Conservation (phyloP, 2,888 invertebrate genomes). For the Dryocosmus kuriphilus region DNA sequence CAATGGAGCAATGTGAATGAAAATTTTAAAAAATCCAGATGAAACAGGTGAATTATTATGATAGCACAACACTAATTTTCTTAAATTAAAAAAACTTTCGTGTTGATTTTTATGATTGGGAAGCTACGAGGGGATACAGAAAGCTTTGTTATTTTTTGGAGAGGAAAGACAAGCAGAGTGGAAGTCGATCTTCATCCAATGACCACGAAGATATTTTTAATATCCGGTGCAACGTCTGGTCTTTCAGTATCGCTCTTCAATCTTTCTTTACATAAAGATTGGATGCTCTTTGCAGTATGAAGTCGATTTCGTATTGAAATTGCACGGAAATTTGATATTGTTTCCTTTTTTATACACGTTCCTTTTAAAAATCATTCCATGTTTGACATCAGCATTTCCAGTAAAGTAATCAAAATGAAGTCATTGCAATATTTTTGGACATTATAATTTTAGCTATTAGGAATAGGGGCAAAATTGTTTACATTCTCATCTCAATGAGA, state of each 20-base stretch:
- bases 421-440: no score
- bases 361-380: constrained; percentile 19
- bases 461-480: no score
- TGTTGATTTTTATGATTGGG: not conserved
- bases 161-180: constrained; percentile 49
- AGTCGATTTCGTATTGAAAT: constrained; percentile 60
- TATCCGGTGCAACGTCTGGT: constrained; percentile 64
- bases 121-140: not conserved
- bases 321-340: constrained; percentile 55
- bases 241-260: constrained; percentile 42
- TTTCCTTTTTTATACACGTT: not conserved
- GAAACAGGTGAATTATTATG: not conserved
- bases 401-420: no score
- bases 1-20: not conserved
- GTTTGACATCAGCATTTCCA: not conserved
- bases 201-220: constrained; percentile 70
- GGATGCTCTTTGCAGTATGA: constrained; percentile 30
- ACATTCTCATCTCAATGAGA: no score
- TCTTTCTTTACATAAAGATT: constrained; percentile 43
- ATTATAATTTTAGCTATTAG: no score
- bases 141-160: constrained; percentile 8
- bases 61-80: not conserved
- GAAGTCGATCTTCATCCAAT: constrained; percentile 65
- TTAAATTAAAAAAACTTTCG: not conserved
- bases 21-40: not conserved